Conservation (phyloP, 2,797 vertebrate species). For the Acanthurus tractus region DNA sequence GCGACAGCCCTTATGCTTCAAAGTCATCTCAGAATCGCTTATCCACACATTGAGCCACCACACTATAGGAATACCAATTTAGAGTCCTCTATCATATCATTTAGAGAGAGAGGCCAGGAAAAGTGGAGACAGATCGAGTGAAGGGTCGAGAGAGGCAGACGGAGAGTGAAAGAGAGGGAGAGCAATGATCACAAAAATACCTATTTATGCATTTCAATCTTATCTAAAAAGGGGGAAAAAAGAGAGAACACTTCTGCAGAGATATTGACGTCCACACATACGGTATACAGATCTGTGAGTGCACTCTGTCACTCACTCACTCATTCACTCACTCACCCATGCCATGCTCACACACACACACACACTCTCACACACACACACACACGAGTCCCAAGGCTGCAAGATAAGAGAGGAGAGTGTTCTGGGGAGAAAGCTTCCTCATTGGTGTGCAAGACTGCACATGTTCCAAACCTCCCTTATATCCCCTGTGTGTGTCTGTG, state of each 20-base stretch:
- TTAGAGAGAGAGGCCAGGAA: slow-evolving; percentile 16
- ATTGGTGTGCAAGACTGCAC: slow-evolving; percentile 83
- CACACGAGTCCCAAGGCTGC: slow-evolving; percentile 56
- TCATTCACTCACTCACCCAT: slow-evolving; percentile 23
- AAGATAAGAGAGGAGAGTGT: slow-evolving; percentile 82
- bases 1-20: slow-evolving; percentile 70
- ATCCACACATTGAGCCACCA: slow-evolving; percentile 65
- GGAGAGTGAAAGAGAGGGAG: not conserved
- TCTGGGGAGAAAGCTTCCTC: slow-evolving; percentile 78
- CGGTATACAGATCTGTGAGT: slow-evolving; percentile 51
- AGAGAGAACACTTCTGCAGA: slow-evolving; percentile 14
- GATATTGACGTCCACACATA: slow-evolving; percentile 31
- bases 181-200: slow-evolving; percentile 35
- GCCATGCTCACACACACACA: slow-evolving; percentile 37
- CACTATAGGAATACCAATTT: slow-evolving; percentile 71
- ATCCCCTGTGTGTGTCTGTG: slow-evolving; percentile 62
- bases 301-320: slow-evolving; percentile 20
- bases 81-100: slow-evolving; percentile 61
- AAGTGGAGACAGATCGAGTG: not conserved
- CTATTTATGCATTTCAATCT: slow-evolving; percentile 54
- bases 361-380: slow-evolving; percentile 49
- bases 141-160: not conserved
- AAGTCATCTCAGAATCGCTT: slow-evolving; percentile 79
- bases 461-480: slow-evolving; percentile 73
- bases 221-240: slow-evolving; percentile 3